Evolutionary conservation across 2,113 vertebrate genomes (phyloP).

Genomic region (Ammospiza nelsoni): DNA sequence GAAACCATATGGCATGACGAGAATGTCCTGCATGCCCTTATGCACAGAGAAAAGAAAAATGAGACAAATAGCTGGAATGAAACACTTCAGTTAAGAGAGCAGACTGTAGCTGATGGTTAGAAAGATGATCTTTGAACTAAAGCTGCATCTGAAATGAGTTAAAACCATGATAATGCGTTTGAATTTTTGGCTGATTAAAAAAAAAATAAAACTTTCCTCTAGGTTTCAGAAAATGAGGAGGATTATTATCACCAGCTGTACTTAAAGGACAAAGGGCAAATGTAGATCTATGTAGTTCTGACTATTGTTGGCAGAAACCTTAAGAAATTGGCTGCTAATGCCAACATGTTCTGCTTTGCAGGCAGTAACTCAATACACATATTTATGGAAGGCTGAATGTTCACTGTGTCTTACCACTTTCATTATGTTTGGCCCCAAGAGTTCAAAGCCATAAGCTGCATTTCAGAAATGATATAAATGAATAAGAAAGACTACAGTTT

Average conservation of each 20-base stretch:
- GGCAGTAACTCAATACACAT: neutral
- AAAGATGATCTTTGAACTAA: neutral
- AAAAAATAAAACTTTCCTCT: neutral
- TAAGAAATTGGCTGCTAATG: neutral
- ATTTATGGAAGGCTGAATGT: neutral
- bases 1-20: neutral
- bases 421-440: neutral
- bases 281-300: neutral
- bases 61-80: neutral
- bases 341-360: neutral
- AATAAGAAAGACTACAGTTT: neutral
- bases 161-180: neutral
- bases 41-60: neutral
- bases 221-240: neutral
- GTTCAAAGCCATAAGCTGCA: neutral
- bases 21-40: fast-evolving
- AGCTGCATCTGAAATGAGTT: neutral
- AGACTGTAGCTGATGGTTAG: neutral
- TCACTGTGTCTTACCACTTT: neutral
- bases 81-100: neutral
- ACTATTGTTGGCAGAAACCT: neutral
- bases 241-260: neutral
- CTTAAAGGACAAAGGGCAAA: neutral
- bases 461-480: neutral
- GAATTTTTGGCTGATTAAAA: neutral